A percentile compares a stretch with the other conserved stretches of the same genome.
Evolutionary conservation across 1,140 invertebrate species (phyloP).

Genomic region (Drosophila sproati): DNA sequence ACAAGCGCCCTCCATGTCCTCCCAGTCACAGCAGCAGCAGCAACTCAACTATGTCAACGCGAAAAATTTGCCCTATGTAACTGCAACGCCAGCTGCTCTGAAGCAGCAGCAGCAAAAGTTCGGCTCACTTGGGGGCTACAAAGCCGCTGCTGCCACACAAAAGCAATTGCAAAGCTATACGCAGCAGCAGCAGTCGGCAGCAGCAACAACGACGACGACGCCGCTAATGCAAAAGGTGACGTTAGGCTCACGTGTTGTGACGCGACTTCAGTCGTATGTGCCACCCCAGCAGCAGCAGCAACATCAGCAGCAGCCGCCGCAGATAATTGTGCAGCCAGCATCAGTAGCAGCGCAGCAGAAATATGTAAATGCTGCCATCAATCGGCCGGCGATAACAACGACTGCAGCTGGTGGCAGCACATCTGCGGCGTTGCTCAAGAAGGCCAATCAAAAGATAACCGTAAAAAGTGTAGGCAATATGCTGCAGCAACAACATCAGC

Average conservation of each 20-base stretch:
- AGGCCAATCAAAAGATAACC: constrained; percentile 70
- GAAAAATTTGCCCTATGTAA: constrained; percentile 70
- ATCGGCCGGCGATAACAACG: constrained; percentile 36
- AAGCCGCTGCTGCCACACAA: constrained; percentile 34
- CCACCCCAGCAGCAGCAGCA: constrained; percentile 37
- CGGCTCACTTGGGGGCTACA: constrained; percentile 53
- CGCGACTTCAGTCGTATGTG: constrained; percentile 67
- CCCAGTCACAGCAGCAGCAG: constrained; percentile 53
- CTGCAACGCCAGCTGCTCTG: constrained; percentile 56
- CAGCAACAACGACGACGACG: constrained; percentile 38
- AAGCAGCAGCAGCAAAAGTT: constrained; percentile 75
- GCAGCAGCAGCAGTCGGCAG: constrained; percentile 35
- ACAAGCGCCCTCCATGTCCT: constrained; percentile 48
- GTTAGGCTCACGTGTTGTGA: constrained; percentile 57
- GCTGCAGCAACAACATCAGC: constrained; percentile 57
- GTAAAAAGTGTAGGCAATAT: constrained; percentile 66
- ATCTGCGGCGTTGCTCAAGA: constrained; percentile 58
- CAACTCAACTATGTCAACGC: constrained; percentile 72
- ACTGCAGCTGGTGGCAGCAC: constrained; percentile 19
- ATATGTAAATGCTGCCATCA: constrained; percentile 60
- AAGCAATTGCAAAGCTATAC: constrained; percentile 51
- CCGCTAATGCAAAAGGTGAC: constrained; percentile 67
- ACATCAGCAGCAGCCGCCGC: constrained; percentile 51
- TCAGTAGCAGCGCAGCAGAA: constrained; percentile 52
- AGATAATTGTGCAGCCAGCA: constrained; percentile 70